Evolutionary conservation across 2,797 vertebrate genomes (phyloP).

Genomic region (Perodicticus potto): DNA sequence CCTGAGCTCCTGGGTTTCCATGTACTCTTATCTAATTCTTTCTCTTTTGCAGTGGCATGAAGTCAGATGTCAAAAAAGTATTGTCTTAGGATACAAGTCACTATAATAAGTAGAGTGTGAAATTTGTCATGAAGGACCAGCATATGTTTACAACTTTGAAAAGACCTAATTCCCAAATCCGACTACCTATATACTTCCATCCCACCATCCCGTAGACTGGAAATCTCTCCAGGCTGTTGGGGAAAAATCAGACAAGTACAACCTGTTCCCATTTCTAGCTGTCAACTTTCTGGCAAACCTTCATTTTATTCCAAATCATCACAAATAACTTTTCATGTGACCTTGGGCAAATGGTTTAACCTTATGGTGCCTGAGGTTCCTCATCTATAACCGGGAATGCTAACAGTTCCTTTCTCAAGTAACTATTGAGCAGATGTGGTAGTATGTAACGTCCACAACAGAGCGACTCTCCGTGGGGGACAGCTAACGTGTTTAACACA

Average conservation of each 20-base stretch:
- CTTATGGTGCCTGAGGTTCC: background rate
- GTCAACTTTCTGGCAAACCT: background rate
- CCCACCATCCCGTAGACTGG: background rate
- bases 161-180: background rate
- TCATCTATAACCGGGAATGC: background rate
- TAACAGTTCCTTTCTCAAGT: background rate
- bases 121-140: background rate
- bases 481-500: background rate
- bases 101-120: background rate
- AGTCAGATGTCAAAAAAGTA: background rate
- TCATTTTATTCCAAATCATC: background rate
- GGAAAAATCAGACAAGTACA: background rate
- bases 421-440: background rate
- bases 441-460: background rate
- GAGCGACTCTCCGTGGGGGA: background rate
- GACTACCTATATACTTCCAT: background rate
- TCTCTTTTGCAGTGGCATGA: background rate
- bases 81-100: background rate
- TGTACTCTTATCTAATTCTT: background rate
- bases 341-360: background rate
- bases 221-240: background rate
- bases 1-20: background rate
- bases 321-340: background rate
- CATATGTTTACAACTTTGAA: background rate
- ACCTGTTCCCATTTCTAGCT: background rate